These are phyloP conservation scores for Silvanus unidentatus DNA, from an alignment of 2,888 invertebrate species.

Conservation along the genomic window DNA sequence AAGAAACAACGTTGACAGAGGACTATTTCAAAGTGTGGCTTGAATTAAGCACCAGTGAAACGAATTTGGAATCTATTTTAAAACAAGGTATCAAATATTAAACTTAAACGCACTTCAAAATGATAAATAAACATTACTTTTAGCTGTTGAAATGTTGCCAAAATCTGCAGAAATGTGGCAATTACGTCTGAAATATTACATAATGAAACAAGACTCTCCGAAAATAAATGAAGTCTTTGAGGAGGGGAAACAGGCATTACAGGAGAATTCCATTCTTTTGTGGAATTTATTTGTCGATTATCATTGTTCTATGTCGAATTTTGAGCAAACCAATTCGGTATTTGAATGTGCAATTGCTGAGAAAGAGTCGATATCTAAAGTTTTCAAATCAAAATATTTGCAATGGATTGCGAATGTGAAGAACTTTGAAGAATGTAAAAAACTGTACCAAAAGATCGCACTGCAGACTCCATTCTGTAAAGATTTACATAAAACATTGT, in stretches of 20 bases:
- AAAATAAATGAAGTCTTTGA: slow-evolving; percentile 33
- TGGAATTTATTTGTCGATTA: slow-evolving; percentile 46
- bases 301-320: slow-evolving; percentile 38
- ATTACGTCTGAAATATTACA: slow-evolving; percentile 46
- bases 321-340: slow-evolving; percentile 41
- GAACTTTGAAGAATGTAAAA: slow-evolving; percentile 55
- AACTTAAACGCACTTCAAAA: too few relatives aligned
- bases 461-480: slow-evolving; percentile 32
- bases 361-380: slow-evolving; percentile 48
- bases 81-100: slow-evolving; percentile 19
- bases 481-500: slow-evolving; percentile 40
- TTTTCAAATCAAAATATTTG: slow-evolving; percentile 57
- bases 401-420: slow-evolving; percentile 48
- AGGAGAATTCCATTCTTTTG: slow-evolving; percentile 44
- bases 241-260: slow-evolving; percentile 39
- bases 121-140: slow-evolving; percentile 5
- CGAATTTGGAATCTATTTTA: slow-evolving; percentile 24
- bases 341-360: slow-evolving; percentile 48
- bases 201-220: slow-evolving; percentile 44
- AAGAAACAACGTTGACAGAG: slow-evolving; percentile 29
- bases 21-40: slow-evolving; percentile 37
- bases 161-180: slow-evolving; percentile 51
- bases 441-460: slow-evolving; percentile 55
- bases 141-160: slow-evolving; percentile 46
- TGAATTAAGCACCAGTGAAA: slow-evolving; percentile 28